Percentiles rank a stretch among this genome's conserved stretches.
phyloP scores from a whole-genome alignment of 2,888 invertebrate genomes.

The Chesias legatella region DNA sequence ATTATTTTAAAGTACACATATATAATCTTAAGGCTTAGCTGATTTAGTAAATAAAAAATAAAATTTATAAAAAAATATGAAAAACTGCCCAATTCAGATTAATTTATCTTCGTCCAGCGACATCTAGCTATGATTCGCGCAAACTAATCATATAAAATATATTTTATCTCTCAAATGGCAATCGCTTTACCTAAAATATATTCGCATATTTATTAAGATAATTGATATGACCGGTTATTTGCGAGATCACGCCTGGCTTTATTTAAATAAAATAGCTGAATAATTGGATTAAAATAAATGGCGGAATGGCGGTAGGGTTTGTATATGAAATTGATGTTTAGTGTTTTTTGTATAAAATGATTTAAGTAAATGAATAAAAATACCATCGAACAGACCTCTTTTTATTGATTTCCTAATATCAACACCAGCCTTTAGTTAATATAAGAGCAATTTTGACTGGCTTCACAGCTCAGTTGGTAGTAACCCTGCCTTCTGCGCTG shows the following conservation, averaged over 20 bases:
- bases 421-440: background rate
- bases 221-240: background rate
- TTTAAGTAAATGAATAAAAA: constrained; percentile 14
- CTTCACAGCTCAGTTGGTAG: background rate
- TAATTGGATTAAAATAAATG: constrained; percentile 4
- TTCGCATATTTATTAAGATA: background rate
- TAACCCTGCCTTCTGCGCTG: too few species aligned
- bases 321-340: constrained; percentile 15
- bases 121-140: constrained; percentile 4
- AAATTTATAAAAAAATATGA: constrained; percentile 19
- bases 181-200: too few species aligned
- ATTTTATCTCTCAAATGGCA: too few species aligned
- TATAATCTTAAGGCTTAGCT: background rate
- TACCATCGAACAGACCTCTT: constrained; percentile 10
- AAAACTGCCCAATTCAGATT: constrained; percentile 25
- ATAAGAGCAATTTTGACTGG: background rate
- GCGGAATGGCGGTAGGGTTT: constrained; percentile 9
- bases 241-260: constrained; percentile 12
- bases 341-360: constrained; percentile 20
- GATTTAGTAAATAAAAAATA: background rate
- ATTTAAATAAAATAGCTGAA: constrained; percentile 3
- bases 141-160: background rate
- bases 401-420: background rate
- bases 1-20: too few species aligned
- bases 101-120: constrained; percentile 22